Evolutionary conservation across 2,113 vertebrate species (phyloP).

Genomic region (Synodontis membranacea): DNA sequence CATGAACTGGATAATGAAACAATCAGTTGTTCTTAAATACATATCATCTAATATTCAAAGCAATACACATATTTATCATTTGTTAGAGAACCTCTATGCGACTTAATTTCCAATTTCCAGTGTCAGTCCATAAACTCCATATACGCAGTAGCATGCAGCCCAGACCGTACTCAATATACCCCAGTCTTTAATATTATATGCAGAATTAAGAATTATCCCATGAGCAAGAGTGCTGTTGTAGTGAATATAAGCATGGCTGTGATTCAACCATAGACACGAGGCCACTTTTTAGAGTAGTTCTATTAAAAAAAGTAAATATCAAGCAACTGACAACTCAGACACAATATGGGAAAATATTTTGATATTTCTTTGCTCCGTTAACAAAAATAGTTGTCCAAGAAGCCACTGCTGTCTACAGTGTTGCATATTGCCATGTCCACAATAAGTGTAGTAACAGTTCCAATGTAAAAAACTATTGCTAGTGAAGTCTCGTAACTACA

Average conservation of each 20-base stretch:
- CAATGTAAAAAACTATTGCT: background rate
- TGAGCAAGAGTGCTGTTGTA: background rate
- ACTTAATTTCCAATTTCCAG: background rate
- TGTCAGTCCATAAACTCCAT: background rate
- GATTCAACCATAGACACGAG: background rate
- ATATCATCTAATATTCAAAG: background rate
- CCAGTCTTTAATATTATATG: background rate
- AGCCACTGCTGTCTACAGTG: background rate
- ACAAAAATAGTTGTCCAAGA: background rate
- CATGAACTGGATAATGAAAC: slow-evolving; percentile 5
- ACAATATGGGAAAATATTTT: background rate
- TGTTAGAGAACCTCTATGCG: background rate
- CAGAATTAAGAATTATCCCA: background rate
- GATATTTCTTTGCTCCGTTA: background rate
- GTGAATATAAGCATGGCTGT: background rate
- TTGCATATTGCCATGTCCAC: background rate
- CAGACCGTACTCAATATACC: background rate
- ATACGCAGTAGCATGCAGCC: background rate
- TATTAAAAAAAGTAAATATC: background rate
- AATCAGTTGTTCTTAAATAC: slow-evolving; percentile 15
- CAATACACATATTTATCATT: background rate
- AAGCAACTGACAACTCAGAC: background rate
- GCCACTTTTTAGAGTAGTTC: background rate
- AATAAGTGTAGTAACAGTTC: background rate
- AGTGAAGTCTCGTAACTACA: background rate